These are phyloP conservation scores for Alosa alosa DNA, from an alignment of 2,113 vertebrate genomes.

Conservation along the genomic window DNA sequence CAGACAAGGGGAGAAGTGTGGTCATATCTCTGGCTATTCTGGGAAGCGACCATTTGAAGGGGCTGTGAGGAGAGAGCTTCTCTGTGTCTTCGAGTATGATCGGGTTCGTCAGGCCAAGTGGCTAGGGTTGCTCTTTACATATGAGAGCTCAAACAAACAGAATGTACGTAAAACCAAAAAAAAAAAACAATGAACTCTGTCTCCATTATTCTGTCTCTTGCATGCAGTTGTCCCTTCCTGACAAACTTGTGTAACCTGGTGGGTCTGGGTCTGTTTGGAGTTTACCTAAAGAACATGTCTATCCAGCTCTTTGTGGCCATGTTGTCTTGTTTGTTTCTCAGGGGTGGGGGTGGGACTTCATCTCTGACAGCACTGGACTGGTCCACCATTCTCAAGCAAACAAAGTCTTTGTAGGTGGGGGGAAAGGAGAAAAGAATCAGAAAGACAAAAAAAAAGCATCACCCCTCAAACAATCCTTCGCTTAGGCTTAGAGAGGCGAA, in stretches of 20 bases:
- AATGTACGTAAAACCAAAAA: too few species aligned
- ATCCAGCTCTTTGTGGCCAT: neutral
- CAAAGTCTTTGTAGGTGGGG: neutral
- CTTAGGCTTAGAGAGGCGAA: neutral
- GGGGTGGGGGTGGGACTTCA: neutral
- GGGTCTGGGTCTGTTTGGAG: neutral
- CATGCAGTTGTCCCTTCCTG: neutral
- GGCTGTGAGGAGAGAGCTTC: neutral
- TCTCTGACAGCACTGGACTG: neutral
- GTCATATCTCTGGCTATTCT: neutral
- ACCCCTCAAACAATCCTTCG: neutral
- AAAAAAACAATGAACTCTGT: neutral
- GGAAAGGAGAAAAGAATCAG: neutral
- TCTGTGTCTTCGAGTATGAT: neutral
- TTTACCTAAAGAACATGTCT: neutral
- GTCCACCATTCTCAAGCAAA: neutral
- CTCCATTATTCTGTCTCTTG: neutral
- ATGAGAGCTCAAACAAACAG: neutral
- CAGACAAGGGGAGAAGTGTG: neutral
- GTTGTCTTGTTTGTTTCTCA: neutral
- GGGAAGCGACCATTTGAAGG: neutral
- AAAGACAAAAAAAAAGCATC: neutral
- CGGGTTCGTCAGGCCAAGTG: neutral
- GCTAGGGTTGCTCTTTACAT: neutral
- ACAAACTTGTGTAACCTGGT: conserved; percentile 14